phyloP scores from a whole-genome alignment of 30 jellyfish, hydroid and myxozoan species.

The Aurelia sp. region DNA sequence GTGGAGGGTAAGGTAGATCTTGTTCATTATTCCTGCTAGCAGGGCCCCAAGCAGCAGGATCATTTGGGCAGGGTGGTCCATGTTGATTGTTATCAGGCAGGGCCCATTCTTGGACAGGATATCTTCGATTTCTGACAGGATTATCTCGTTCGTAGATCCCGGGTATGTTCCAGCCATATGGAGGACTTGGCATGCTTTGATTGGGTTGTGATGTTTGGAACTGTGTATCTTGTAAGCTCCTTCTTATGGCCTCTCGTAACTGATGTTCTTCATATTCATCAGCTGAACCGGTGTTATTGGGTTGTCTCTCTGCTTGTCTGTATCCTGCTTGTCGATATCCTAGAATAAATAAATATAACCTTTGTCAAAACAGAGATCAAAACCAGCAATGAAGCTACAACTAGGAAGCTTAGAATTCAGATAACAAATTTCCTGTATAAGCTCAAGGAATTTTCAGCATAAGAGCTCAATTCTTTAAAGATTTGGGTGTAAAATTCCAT shows the following conservation, averaged over 20 bases:
- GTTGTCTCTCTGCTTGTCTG: not conserved
- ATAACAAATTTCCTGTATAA: too few species aligned
- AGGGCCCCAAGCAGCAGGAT: too few species aligned
- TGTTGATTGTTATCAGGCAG: not conserved
- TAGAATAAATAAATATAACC: too few species aligned
- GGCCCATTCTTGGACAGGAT: not conserved
- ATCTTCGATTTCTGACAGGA: conserved; percentile 6
- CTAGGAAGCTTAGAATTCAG: too few species aligned
- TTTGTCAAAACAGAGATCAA: too few species aligned
- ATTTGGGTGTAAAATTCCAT: too few species aligned
- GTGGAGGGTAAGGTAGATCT: too few species aligned
- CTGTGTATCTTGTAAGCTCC: conserved; percentile 53
- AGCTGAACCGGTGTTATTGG: not conserved
- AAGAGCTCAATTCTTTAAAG: too few species aligned
- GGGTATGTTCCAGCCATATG: conserved; percentile 64
- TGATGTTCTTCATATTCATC: conserved; percentile 53
- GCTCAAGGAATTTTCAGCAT: too few species aligned
- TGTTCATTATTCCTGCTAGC: too few species aligned
- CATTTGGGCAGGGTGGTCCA: not conserved
- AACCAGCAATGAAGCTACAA: too few species aligned
- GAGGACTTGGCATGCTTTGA: conserved; percentile 12
- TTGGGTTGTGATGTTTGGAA: not conserved
- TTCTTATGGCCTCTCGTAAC: conserved; percentile 69
- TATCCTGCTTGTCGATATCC: not conserved
- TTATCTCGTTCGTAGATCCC: not conserved